Conservation (phyloP, 2,113 vertebrate species). For the Glareola pratincola region DNA sequence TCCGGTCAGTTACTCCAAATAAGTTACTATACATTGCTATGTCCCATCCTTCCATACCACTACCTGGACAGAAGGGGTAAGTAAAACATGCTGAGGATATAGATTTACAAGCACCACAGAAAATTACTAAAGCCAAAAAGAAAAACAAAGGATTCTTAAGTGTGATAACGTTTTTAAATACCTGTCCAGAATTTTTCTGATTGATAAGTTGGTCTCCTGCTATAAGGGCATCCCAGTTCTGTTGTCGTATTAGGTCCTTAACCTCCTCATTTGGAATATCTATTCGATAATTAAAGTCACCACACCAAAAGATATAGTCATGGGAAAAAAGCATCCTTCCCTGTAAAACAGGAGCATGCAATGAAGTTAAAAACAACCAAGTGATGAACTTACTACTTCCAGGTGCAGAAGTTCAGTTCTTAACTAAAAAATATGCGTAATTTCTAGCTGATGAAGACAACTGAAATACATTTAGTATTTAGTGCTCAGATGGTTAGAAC, state of each 20-base stretch:
- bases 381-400: background rate
- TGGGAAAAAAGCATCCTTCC: conserved; percentile 95
- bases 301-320: conserved; percentile 98
- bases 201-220: conserved; percentile 92
- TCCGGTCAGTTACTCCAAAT: background rate
- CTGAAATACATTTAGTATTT: background rate
- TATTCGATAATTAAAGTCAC: conserved; percentile 99
- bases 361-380: background rate
- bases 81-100: background rate
- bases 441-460: background rate
- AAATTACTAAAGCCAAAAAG: background rate
- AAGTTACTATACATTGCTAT: background rate
- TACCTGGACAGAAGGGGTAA: background rate
- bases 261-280: conserved; percentile 95
- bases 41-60: background rate
- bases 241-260: conserved; percentile 91
- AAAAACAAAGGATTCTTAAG: background rate
- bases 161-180: conserved; percentile 22
- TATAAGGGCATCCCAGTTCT: conserved; percentile 92
- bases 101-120: background rate
- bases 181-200: conserved; percentile 91
- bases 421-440: background rate
- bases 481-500: background rate
- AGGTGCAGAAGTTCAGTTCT: background rate
- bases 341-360: conserved; percentile 63